These are phyloP conservation scores for Cercopithecus diana DNA, from an alignment of 2,797 vertebrate species.

Conservation along the genomic window DNA sequence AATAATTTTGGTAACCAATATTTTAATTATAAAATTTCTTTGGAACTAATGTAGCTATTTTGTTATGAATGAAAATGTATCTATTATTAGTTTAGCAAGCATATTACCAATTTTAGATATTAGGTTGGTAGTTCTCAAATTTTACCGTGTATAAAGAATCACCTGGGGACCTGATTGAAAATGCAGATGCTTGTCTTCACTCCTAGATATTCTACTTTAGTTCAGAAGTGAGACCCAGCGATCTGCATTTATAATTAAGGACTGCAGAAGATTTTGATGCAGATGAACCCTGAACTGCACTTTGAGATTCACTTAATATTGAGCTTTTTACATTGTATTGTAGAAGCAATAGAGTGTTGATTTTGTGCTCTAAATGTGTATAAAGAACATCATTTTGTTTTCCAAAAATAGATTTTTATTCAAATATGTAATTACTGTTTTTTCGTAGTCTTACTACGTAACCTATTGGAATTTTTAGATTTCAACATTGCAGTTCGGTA, in stretches of 20 bases:
- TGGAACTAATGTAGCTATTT: conserved; percentile 71
- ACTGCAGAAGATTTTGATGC: not conserved
- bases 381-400: not conserved
- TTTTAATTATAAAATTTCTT: conserved; percentile 64
- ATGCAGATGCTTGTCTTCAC: not conserved
- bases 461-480: not conserved
- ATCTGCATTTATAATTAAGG: not conserved
- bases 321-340: not conserved
- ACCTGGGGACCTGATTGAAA: not conserved
- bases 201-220: not conserved
- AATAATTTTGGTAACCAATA: conserved; percentile 57
- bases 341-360: not conserved
- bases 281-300: not conserved
- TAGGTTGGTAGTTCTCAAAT: conserved; percentile 15
- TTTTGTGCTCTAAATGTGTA: not conserved
- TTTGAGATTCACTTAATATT: not conserved
- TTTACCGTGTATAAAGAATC: not conserved
- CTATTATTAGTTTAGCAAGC: conserved; percentile 62
- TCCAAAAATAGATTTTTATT: conserved; percentile 3
- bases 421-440: not conserved
- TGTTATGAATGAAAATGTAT: conserved; percentile 17
- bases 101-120: conserved; percentile 74
- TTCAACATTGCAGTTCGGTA: not conserved
- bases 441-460: not conserved
- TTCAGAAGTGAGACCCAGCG: not conserved